Evolutionary conservation across 53 echinoderm and acorn worm genomes (phyloP).

Genomic region (Hippasteria phrygiana): DNA sequence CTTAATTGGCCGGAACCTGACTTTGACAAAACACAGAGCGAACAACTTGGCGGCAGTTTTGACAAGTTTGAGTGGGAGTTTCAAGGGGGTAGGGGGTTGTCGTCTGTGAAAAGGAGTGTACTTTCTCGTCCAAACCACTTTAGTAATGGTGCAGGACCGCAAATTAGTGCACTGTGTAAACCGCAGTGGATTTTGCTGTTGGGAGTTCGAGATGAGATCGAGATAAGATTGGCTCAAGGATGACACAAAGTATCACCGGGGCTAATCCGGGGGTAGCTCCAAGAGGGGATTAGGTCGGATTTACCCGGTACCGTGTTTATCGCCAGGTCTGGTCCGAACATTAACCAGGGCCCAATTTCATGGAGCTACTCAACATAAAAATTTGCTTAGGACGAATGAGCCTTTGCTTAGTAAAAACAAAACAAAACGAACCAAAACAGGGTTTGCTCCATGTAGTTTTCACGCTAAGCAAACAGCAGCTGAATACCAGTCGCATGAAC

Average conservation of each 20-base stretch:
- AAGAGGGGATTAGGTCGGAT: no score
- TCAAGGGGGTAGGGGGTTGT: no score
- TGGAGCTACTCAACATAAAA: no score
- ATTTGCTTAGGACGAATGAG: not conserved
- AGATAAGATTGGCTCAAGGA: not conserved
- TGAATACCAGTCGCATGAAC: no score
- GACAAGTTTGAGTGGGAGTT: not conserved
- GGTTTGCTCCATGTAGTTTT: not conserved
- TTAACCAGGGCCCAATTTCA: no score
- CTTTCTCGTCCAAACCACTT: not conserved
- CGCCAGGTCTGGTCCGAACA: no score
- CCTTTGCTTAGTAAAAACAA: no score
- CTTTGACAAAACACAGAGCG: not conserved
- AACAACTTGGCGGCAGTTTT: not conserved
- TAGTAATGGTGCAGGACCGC: not conserved
- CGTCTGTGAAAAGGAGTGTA: not conserved
- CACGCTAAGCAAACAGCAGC: no score
- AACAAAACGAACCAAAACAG: not conserved
- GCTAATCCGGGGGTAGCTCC: no score
- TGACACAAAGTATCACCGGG: not conserved
- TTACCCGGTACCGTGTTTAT: no score
- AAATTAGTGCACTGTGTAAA: constrained; percentile 3
- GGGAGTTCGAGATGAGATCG: not conserved
- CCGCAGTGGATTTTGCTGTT: not conserved
- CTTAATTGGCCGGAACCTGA: not conserved